Base-by-base conservation (phyloP, 2,888 invertebrate genomes). In the Epicampocera succincta region DNA sequence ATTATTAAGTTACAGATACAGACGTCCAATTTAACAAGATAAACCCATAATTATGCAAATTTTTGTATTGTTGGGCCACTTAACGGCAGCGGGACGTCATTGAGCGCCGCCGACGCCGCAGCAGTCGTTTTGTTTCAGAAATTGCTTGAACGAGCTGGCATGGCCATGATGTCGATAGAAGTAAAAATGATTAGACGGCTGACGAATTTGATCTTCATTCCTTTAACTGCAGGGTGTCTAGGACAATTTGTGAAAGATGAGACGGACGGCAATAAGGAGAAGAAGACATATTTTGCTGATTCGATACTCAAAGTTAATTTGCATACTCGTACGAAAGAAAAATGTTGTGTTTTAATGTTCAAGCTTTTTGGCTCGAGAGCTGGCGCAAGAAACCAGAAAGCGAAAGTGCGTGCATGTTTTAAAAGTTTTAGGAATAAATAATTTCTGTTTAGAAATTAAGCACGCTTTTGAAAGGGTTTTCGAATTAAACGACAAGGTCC, bases 31-130 rank as follows among this genome's bases (percentile, higher is more conserved):
- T 82, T 82, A 82, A 75, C 78, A 58, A 82, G 82, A 82, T 78
- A 82, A 76, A 82, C 78, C 82, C 74, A 82, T 82, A 82, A 82
- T 82, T 82, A 82, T 82, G 82, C 82, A 82, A 82, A 82, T 82
- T 76, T 46, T 3, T 60, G 48, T 60, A 61, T 75, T 69, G 69
- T 78, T 66, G 60, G 82, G 71, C 78, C 78, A 78, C 78, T 82
- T 75, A 71, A 82, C 40, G 74, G 78, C 82, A 78, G 82, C 82
- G 78, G 82, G 74, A 75, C 58, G 69, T 75, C 66, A 82, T 74
- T 74, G 78, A 75, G 74, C 71, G 74, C 66, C 74, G 78, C 77
- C 75, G 73, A 54, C 63, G 25, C 42, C 52, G 17, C 74, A n/a
- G 15, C 63, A 52, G 42, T 17, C 29, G 11, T 33, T 38, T 38